Percentiles rank a stretch among this genome's conserved stretches.
These are phyloP conservation scores for Sylvia borin DNA, from an alignment of 2,797 vertebrate species.

Conservation along the genomic window DNA sequence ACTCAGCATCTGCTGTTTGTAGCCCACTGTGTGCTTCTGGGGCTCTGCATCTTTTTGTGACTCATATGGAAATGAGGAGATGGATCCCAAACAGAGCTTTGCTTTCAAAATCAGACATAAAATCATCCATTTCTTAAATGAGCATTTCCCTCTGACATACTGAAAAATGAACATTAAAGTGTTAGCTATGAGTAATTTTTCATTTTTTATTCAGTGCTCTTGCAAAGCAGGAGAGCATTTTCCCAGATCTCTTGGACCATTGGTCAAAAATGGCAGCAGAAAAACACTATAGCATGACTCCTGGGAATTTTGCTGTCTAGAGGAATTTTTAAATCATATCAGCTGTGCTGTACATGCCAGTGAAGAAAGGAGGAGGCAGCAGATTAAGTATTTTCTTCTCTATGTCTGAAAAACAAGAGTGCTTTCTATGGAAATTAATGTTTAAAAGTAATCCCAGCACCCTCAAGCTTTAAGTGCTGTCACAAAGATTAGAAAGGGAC, in stretches of 20 bases:
- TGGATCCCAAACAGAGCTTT: neutral
- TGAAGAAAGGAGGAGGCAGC: neutral
- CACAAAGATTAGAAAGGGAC: neutral
- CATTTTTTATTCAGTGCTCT: neutral
- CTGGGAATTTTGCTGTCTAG: neutral
- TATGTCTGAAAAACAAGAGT: neutral
- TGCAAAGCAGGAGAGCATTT: neutral
- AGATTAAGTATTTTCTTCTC: neutral
- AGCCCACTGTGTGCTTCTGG: neutral
- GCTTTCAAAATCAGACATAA: neutral
- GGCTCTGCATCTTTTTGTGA: neutral
- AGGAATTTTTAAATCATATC: neutral
- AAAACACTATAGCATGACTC: neutral
- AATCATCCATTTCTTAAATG: neutral
- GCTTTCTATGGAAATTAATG: neutral
- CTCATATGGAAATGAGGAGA: neutral
- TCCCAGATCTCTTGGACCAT: neutral
- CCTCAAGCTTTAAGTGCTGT: neutral
- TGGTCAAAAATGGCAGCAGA: neutral
- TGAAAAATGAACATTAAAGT: neutral
- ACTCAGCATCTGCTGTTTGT: neutral
- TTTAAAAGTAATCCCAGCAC: neutral
- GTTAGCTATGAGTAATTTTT: neutral
- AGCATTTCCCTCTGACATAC: neutral
- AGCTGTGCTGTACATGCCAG: neutral